Evolutionary conservation across 2,113 vertebrate species (phyloP).

Genomic region (Gorilla gorilla): DNA sequence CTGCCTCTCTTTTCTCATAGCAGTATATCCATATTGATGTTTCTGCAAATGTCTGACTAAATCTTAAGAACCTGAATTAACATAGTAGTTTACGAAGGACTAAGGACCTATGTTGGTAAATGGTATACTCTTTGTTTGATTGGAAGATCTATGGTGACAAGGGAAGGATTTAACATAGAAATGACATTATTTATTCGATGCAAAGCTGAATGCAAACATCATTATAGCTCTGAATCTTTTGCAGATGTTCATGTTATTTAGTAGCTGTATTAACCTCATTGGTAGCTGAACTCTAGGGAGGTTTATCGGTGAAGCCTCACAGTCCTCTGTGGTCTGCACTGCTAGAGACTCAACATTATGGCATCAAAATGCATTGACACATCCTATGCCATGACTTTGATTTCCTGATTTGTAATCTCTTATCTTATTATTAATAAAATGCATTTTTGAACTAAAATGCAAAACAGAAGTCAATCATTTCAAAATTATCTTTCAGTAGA

Average conservation of each 20-base stretch:
- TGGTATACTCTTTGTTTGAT: not conserved
- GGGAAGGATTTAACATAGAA: conserved; percentile 8
- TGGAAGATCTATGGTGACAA: conserved; percentile 30
- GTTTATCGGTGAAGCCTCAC: conserved; percentile 46
- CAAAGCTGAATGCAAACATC: conserved; percentile 1
- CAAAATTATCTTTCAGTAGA: not conserved
- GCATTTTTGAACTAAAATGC: conserved; percentile 83
- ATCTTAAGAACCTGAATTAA: not conserved
- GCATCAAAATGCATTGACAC: not conserved
- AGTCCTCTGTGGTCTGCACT: conserved; percentile 17
- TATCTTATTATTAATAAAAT: conserved; percentile 81
- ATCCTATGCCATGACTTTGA: conserved; percentile 51
- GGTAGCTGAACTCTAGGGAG: not conserved
- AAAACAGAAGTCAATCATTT: conserved; percentile 44
- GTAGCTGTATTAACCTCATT: not conserved
- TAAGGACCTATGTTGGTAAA: not conserved
- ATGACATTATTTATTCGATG: conserved; percentile 48
- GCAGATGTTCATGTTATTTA: conserved; percentile 44
- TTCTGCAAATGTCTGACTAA: conserved; percentile 51
- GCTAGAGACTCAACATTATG: not conserved
- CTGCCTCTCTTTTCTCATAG: conserved; percentile 17
- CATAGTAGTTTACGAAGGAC: not conserved
- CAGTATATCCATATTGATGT: not conserved
- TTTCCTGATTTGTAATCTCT: conserved; percentile 70
- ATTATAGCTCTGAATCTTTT: conserved; percentile 4